Conservation (phyloP, 1,140 invertebrate genomes). For the Drosophila athabasca region DNA sequence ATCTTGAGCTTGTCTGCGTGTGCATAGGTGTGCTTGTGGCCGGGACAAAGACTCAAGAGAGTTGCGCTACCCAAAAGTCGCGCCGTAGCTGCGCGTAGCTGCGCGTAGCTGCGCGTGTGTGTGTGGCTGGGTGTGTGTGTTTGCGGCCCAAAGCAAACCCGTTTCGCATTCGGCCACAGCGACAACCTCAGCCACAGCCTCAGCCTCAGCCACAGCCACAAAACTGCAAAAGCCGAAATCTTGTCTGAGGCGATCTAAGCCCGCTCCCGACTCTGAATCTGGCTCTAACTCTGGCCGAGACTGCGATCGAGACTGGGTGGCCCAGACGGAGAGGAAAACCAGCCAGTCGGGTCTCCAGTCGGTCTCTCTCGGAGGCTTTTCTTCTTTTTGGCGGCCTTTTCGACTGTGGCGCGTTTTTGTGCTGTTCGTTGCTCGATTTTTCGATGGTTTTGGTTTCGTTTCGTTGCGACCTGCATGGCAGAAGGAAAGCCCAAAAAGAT, state of each 20-base stretch:
- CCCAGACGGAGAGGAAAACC: slow-evolving; percentile 27
- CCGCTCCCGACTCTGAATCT: not conserved
- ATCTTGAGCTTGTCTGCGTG: slow-evolving; percentile 29
- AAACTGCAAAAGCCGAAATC: slow-evolving; percentile 54
- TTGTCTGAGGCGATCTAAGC: slow-evolving; percentile 15
- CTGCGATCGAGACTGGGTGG: slow-evolving; percentile 10
- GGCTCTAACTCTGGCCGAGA: not conserved
- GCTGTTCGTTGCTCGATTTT: not conserved
- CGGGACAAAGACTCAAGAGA: slow-evolving; percentile 63
- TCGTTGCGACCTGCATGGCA: slow-evolving; percentile 14
- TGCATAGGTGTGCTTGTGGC: not conserved
- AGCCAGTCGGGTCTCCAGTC: slow-evolving; percentile 2
- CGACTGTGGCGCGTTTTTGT: slow-evolving; percentile 30
- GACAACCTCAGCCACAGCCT: slow-evolving; percentile 33
- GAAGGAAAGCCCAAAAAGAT: no score
- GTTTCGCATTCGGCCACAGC: slow-evolving; percentile 36
- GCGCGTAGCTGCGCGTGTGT: no score
- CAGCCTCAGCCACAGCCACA: slow-evolving; percentile 49
- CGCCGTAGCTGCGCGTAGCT: slow-evolving; percentile 17
- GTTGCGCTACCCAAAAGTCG: slow-evolving; percentile 39
- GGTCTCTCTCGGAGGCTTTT: not conserved
- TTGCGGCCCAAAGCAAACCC: slow-evolving; percentile 18
- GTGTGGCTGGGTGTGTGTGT: no score
- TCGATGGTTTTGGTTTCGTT: not conserved
- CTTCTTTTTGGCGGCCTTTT: slow-evolving; percentile 9